Evolutionary conservation across 2,797 vertebrate genomes (phyloP), one percentile per base, ranked within the genome.

Genomic region (Molossus molossus): DNA sequence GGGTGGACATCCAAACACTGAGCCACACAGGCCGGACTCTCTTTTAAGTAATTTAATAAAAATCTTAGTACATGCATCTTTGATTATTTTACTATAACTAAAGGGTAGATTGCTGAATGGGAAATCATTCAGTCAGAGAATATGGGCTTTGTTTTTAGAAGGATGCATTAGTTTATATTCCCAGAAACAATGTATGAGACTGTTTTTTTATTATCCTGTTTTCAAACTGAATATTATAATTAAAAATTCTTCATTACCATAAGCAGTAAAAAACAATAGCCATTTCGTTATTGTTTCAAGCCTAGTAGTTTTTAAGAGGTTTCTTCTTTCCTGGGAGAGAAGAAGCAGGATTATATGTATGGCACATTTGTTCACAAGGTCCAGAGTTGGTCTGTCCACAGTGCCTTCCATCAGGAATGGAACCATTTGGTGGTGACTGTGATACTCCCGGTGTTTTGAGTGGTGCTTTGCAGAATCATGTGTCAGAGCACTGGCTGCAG

Each of bases 11-110:
- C 40, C 40, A 45, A 45, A 45, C 40, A 45, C 40, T 45, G 40
- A 45, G 40, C 40, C 40, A 45, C 40, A 45, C 40, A 5, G 40
- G 40, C 40, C 40, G 40, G 40, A 45, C 40, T 45, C 53, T 94
- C 17, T 91, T 95, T 96, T 64, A 87, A 82, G 79, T 75, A 95
- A 91, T 79, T 93, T 85, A 92, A 87, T 90, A 86, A 82, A 85
- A 25, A 91, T 73, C 25, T 95, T 75, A 70, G 85, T 70, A 82
- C 4, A 77, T 62, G 40, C 75, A 53, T 87, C 21, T 88, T 84
- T 76, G 45, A 69, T 87, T 84, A 50, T 83, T 94, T 86, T 85
- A 64, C 55, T 82, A 23, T 73, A 80, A 25, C 48, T 25, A 29
- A 13, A 77, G 18, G 17, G 62, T 64, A 83, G 27, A 33, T 21